Percentiles rank a stretch among this genome's conserved stretches.
These are phyloP conservation scores for Brachyhypopomus gauderio DNA, from an alignment of 2,113 vertebrate genomes.

Conservation along the genomic window DNA sequence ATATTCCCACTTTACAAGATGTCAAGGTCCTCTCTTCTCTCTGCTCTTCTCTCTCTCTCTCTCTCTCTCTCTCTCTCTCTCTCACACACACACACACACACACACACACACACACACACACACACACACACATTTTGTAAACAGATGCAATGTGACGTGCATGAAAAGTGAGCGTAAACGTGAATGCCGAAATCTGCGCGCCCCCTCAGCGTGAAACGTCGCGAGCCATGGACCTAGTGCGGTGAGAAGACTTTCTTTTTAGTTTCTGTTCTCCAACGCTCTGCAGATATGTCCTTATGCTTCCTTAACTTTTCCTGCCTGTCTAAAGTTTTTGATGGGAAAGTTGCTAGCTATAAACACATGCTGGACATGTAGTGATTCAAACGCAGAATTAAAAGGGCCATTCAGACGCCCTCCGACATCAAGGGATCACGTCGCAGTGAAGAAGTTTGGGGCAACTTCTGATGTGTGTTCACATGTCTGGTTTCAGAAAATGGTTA, in stretches of 20 bases:
- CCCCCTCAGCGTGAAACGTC: background rate
- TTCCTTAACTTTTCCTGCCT: background rate
- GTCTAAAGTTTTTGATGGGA: background rate
- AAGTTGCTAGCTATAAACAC: too few relatives aligned
- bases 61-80: background rate
- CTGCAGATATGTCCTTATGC: background rate
- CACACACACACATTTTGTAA: constrained; percentile 31
- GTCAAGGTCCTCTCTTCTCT: background rate
- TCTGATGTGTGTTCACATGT: background rate
- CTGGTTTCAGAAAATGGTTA: background rate
- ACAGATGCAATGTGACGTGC: constrained; percentile 42
- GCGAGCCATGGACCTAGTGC: constrained; percentile 14
- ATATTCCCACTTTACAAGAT: background rate
- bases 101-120: constrained; percentile 18
- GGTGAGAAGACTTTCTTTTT: constrained; percentile 26
- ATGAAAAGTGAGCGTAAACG: background rate
- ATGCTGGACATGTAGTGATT: background rate
- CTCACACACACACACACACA: background rate
- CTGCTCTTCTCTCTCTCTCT: background rate
- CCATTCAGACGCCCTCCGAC: background rate
- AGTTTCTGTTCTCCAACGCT: background rate
- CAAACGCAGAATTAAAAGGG: background rate
- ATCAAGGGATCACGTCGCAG: background rate
- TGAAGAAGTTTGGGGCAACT: background rate
- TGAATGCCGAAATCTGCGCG: constrained; percentile 5